These are phyloP conservation scores for Craterocephalus amniculus DNA, from an alignment of 2,797 vertebrate genomes.

Conservation along the genomic window DNA sequence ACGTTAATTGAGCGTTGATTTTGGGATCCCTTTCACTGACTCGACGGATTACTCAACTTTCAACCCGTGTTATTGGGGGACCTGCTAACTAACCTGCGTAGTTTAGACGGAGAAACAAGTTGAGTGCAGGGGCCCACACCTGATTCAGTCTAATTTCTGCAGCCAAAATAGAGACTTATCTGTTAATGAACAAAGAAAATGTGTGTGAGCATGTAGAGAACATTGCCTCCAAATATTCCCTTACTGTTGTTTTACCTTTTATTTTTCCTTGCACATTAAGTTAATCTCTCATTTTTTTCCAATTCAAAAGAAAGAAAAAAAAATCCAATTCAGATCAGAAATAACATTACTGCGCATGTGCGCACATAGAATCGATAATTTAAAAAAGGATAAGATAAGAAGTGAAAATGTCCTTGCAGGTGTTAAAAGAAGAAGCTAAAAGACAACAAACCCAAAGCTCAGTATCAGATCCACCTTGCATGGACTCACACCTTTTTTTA, in stretches of 20 bases:
- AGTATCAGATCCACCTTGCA: slow-evolving; percentile 7
- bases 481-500: background rate
- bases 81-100: slow-evolving; percentile 10
- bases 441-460: slow-evolving; percentile 29
- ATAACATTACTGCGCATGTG: background rate
- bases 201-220: background rate
- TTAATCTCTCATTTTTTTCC: background rate
- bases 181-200: background rate
- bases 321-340: background rate
- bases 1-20: slow-evolving; percentile 82
- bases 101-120: background rate
- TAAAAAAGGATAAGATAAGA: slow-evolving; percentile 30
- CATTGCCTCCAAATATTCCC: background rate
- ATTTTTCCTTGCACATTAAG: background rate
- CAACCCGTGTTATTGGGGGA: slow-evolving; percentile 33
- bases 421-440: slow-evolving; percentile 35
- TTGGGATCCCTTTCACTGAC: slow-evolving; percentile 82
- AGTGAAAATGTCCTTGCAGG: slow-evolving; percentile 31
- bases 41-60: slow-evolving; percentile 63
- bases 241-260: background rate
- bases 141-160: background rate
- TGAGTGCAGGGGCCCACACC: too few relatives aligned
- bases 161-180: background rate
- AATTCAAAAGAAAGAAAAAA: background rate
- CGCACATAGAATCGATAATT: slow-evolving; percentile 44